Conservation (phyloP, 2,113 vertebrate genomes). For the Bubalus kerabau region DNA sequence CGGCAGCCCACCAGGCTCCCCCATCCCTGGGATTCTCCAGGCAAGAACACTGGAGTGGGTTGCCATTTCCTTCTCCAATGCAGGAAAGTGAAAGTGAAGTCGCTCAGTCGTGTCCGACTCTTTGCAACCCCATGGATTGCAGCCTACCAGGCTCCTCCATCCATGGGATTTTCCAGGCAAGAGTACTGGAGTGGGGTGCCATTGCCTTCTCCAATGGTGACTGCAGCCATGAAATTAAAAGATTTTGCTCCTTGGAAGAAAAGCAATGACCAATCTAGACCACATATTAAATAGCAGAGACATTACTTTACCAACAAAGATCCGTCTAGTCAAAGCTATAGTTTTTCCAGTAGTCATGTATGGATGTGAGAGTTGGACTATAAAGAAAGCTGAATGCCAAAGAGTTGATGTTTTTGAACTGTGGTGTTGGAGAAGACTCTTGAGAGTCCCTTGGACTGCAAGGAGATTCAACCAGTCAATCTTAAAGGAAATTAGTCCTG, state of each 20-base stretch:
- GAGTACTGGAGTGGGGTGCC: no score
- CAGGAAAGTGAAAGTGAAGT: no score
- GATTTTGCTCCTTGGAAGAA: neutral
- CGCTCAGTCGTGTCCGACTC: no score
- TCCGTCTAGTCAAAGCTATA: neutral
- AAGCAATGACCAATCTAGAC: neutral
- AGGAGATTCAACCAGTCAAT: neutral
- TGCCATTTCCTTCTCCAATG: no score
- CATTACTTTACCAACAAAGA: neutral
- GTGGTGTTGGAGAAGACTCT: neutral
- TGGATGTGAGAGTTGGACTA: neutral
- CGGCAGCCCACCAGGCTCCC: no score
- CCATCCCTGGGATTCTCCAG: no score
- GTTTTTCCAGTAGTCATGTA: neutral
- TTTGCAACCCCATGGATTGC: no score
- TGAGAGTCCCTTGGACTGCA: neutral
- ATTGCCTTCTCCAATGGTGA: neutral
- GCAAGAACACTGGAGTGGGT: no score
- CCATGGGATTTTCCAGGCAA: no score
- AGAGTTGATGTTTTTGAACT: neutral
- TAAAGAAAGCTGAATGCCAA: fast-evolving
- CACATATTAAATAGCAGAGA: neutral
- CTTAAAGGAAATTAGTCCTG: neutral
- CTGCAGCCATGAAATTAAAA: neutral
- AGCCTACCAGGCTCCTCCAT: no score